Evolutionary conservation across 2,113 vertebrate genomes (phyloP).

Genomic region (Typhlomys cinereus): DNA sequence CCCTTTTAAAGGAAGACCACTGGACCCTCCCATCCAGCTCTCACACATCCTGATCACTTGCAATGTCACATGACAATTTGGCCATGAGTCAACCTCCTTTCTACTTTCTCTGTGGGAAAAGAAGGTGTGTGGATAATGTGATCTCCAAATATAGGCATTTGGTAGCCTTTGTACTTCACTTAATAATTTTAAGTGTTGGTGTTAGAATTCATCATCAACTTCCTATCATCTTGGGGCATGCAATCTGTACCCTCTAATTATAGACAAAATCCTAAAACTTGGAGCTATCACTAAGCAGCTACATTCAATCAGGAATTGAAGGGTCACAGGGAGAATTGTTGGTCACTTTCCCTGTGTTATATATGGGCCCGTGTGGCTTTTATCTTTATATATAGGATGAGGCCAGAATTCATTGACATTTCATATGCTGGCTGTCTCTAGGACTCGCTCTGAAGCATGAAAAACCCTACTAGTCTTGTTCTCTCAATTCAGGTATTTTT

Average conservation of each 20-base stretch:
- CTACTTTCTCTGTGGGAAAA: neutral
- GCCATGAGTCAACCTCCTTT: neutral
- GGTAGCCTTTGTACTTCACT: neutral
- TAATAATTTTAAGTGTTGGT: neutral
- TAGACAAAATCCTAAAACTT: constrained; percentile 11
- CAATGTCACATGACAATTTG: neutral
- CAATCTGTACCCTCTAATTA: neutral
- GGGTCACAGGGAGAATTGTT: neutral
- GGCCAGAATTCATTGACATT: neutral
- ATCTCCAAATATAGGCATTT: neutral
- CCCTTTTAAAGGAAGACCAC: neutral
- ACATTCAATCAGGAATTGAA: no score
- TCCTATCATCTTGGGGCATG: neutral
- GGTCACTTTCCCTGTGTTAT: neutral
- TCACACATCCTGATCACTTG: neutral
- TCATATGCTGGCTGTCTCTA: neutral
- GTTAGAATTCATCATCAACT: neutral
- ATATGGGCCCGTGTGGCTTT: neutral
- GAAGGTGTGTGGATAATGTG: neutral
- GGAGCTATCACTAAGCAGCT: neutral
- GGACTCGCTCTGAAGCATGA: neutral
- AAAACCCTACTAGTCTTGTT: neutral
- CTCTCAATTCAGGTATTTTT: neutral
- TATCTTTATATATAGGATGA: neutral
- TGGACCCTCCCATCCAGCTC: neutral